These are phyloP conservation scores for Frieseomelitta varia DNA, from an alignment of 1,140 invertebrate species.

Conservation along the genomic window DNA sequence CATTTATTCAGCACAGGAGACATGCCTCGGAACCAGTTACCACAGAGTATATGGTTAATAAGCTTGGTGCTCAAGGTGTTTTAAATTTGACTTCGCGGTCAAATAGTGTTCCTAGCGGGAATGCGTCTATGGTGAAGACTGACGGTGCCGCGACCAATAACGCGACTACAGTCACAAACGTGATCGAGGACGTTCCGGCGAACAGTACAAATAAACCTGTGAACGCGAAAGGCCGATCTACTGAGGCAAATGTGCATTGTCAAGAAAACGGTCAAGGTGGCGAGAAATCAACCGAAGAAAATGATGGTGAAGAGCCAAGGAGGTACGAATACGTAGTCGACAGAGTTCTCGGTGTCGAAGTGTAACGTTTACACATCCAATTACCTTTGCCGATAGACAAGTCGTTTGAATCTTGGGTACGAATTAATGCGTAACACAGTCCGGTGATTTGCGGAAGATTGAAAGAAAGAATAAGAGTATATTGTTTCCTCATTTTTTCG, in stretches of 20 bases:
- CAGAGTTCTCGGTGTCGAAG: conserved; percentile 44
- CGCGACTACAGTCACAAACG: conserved; percentile 1
- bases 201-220: conserved; percentile 58
- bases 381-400: background rate
- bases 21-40: conserved; percentile 74
- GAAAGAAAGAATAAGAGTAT: background rate
- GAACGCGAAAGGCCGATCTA: conserved; percentile 53
- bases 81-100: conserved; percentile 30
- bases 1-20: conserved; percentile 68
- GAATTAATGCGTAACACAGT: background rate
- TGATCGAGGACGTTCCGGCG: conserved; percentile 29
- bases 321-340: conserved; percentile 84
- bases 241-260: background rate
- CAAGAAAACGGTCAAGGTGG: conserved; percentile 45
- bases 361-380: conserved; percentile 16
- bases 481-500: conserved; percentile 24
- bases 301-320: conserved; percentile 79
- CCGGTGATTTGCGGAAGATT: background rate
- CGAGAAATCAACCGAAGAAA: conserved; percentile 64
- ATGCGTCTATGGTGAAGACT: conserved; percentile 6
- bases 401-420: background rate
- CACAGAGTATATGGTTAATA: conserved; percentile 40
- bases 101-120: conserved; percentile 46
- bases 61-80: conserved; percentile 45
- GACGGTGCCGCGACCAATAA: conserved; percentile 18